Evolutionary conservation across 2,797 vertebrate genomes (phyloP).

Genomic region (Micropoecilia bifurca): DNA sequence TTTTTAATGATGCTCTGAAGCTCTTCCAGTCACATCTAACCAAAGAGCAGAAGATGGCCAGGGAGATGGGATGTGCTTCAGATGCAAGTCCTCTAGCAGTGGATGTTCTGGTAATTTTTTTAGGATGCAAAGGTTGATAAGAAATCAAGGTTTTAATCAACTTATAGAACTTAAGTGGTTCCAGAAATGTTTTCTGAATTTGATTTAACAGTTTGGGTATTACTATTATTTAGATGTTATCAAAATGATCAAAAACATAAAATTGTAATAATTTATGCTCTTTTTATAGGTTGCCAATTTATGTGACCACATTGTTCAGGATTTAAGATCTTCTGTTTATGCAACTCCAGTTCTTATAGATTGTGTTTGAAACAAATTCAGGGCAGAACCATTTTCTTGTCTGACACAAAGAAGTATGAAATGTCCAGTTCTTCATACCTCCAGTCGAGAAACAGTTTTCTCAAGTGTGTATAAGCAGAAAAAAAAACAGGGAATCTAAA

Average conservation of each 20-base stretch:
- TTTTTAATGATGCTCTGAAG: conserved; percentile 27
- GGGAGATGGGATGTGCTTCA: background rate
- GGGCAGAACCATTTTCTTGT: background rate
- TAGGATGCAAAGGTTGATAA: background rate
- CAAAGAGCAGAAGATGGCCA: conserved; percentile 8
- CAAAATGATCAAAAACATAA: background rate
- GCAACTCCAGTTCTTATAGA: background rate
- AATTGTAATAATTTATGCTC: background rate
- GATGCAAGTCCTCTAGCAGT: conserved; percentile 3
- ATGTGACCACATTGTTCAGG: background rate
- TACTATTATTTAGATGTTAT: background rate
- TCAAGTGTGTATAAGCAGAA: background rate
- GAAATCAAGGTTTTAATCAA: background rate
- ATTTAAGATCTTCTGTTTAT: background rate
- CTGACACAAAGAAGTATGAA: background rate
- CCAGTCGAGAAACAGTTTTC: background rate
- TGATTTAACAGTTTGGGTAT: background rate
- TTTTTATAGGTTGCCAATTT: background rate
- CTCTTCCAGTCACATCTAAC: conserved; percentile 30
- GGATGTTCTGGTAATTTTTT: background rate
- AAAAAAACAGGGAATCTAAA: background rate
- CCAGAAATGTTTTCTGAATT: background rate
- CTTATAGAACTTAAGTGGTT: background rate
- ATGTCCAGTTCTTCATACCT: background rate
- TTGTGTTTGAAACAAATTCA: background rate